These are phyloP conservation scores for Danaus melanippus DNA, from an alignment of 1,140 invertebrate species.

Conservation along the genomic window DNA sequence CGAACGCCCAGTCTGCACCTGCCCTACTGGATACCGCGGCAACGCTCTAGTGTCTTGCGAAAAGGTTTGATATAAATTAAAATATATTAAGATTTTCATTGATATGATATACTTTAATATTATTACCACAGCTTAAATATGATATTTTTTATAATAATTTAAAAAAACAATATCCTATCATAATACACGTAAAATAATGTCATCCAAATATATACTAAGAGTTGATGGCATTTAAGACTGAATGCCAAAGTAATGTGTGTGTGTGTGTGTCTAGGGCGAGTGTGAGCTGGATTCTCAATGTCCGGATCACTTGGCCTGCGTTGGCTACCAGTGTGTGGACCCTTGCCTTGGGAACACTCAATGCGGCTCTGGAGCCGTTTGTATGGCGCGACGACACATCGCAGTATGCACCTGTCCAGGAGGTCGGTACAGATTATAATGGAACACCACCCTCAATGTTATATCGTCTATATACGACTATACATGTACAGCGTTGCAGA, in stretches of 20 bases:
- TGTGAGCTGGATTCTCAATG: constrained; percentile 83
- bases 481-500: too few relatives aligned
- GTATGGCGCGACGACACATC: constrained; percentile 80
- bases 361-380: constrained; percentile 79
- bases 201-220: too few relatives aligned
- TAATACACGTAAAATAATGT: too few relatives aligned
- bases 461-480: too few relatives aligned
- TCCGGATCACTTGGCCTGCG: constrained; percentile 79
- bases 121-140: not conserved
- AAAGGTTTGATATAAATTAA: constrained; percentile 67
- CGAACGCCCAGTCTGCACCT: constrained; percentile 87
- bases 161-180: too few relatives aligned
- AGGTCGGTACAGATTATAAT: constrained; percentile 68
- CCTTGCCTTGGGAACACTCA: constrained; percentile 81
- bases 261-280: constrained; percentile 74
- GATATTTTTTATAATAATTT: too few relatives aligned
- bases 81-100: constrained; percentile 46
- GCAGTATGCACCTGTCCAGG: constrained; percentile 88
- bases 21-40: constrained; percentile 84
- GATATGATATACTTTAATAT: constrained; percentile 29
- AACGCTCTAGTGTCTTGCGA: constrained; percentile 82
- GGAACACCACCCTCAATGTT: not conserved
- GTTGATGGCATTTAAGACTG: too few relatives aligned
- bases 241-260: not conserved
- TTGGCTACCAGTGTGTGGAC: constrained; percentile 81